A percentile compares a stretch with the other conserved stretches of the same genome.
Evolutionary conservation across 2,797 vertebrate species (phyloP).

Genomic region (Sebastolobus altivelis): DNA sequence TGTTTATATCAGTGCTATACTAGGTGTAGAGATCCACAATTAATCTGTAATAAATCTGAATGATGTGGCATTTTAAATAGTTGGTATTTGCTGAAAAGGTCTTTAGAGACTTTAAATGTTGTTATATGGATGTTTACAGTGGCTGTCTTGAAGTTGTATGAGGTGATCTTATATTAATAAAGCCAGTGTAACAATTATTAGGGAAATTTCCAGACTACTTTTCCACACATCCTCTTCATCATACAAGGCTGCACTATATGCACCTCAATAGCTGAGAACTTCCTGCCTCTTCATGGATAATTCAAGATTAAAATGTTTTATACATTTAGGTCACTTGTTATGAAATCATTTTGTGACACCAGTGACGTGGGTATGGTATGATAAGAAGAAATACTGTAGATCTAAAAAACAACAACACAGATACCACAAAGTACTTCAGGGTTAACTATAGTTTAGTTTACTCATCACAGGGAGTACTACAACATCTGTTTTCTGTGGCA

Average conservation of each 20-base stretch:
- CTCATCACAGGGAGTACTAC: not conserved
- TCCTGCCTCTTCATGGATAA: constrained; percentile 15
- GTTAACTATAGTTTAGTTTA: not conserved
- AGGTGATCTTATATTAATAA: not conserved
- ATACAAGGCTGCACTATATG: not conserved
- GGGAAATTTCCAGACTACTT: not conserved
- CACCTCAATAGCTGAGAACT: not conserved
- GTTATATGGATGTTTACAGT: not conserved
- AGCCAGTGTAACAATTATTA: not conserved
- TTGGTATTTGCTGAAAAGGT: not conserved
- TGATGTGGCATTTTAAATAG: not conserved
- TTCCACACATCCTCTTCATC: not conserved
- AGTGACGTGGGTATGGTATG: not conserved
- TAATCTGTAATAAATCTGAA: not conserved
- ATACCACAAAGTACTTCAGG: not conserved
- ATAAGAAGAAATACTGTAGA: not conserved
- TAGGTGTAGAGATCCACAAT: not conserved
- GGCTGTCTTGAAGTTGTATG: not conserved
- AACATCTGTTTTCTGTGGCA: not conserved
- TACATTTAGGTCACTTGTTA: constrained; percentile 19
- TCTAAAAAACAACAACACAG: not conserved
- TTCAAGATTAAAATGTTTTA: constrained; percentile 16
- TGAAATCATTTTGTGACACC: constrained; percentile 30
- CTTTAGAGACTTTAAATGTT: not conserved
- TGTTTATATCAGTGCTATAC: not conserved